Evolutionary conservation across 2,888 invertebrate species (phyloP).

Genomic region (Caradrina clavipalpis): DNA sequence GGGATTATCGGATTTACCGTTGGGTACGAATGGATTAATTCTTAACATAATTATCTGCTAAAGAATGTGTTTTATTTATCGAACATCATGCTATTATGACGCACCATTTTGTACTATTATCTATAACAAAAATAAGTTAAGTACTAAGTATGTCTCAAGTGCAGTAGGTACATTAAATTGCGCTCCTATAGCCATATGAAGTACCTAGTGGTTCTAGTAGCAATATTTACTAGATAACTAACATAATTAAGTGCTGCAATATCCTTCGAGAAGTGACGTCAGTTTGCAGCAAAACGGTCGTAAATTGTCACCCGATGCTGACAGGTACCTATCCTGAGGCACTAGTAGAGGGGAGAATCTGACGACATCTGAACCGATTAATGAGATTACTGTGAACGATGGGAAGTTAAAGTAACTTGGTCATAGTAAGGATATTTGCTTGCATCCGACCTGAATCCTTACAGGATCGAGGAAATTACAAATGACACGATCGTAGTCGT

Average conservation of each 20-base stretch:
- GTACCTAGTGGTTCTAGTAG: constrained; percentile 9
- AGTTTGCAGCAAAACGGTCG: constrained; percentile 61
- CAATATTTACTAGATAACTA: constrained; percentile 27
- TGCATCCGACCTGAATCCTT: too few species aligned
- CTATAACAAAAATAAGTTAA: constrained; percentile 19
- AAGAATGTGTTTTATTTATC: constrained; percentile 35
- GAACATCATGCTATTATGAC: constrained; percentile 9
- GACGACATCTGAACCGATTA: constrained; percentile 73
- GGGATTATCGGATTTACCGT: constrained; percentile 28
- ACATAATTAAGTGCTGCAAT: constrained; percentile 59
- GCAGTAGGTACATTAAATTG: constrained; percentile 23
- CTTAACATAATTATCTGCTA: constrained; percentile 7
- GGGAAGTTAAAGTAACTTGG: constrained; percentile 29
- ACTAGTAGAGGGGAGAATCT: constrained; percentile 50
- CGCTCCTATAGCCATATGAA: constrained; percentile 18
- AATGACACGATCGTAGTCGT: not conserved
- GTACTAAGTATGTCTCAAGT: constrained; percentile 1
- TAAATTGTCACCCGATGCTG: constrained; percentile 67
- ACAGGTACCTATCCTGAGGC: constrained; percentile 22
- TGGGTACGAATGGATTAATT: constrained; percentile 14
- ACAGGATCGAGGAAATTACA: not conserved
- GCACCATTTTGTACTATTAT: constrained; percentile 13
- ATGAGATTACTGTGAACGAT: constrained; percentile 68
- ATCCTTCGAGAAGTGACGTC: constrained; percentile 55
- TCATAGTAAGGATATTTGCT: not conserved